phyloP scores from a whole-genome alignment of 2,113 vertebrate species.

The Sphyrna mokarran region DNA sequence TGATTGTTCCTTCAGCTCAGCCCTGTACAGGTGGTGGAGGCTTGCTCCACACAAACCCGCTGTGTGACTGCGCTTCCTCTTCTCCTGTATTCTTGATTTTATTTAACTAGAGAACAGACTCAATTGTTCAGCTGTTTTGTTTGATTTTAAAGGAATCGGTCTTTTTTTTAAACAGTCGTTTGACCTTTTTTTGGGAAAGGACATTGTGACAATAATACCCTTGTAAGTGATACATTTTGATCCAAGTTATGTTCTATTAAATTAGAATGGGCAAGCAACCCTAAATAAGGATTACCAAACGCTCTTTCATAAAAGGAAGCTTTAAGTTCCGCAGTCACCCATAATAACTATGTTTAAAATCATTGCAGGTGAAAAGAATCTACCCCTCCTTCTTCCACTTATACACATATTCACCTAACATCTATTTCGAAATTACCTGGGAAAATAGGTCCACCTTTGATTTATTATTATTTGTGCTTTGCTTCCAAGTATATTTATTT shows the following conservation, averaged over 20 bases:
- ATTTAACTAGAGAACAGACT: background rate
- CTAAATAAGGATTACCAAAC: background rate
- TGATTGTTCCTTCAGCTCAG: background rate
- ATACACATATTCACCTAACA: background rate
- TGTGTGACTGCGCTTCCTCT: background rate
- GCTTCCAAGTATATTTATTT: conserved; percentile 1
- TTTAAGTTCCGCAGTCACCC: background rate
- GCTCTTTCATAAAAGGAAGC: background rate
- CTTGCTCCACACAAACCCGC: background rate
- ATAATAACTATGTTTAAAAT: background rate
- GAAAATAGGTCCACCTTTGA: background rate
- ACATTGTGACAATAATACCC: background rate
- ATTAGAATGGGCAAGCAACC: background rate
- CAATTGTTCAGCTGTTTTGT: background rate
- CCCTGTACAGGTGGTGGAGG: background rate
- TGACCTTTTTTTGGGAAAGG: background rate
- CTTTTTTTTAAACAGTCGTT: background rate
- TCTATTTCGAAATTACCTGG: background rate
- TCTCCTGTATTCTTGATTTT: background rate
- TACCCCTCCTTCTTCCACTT: background rate
- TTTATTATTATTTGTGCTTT: background rate
- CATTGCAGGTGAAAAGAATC: background rate
- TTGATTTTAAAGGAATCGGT: background rate
- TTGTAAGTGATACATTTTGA: background rate
- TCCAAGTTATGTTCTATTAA: background rate